Evolutionary conservation across 2,888 invertebrate genomes (phyloP).

Genomic region (Oscheius sp.): DNA sequence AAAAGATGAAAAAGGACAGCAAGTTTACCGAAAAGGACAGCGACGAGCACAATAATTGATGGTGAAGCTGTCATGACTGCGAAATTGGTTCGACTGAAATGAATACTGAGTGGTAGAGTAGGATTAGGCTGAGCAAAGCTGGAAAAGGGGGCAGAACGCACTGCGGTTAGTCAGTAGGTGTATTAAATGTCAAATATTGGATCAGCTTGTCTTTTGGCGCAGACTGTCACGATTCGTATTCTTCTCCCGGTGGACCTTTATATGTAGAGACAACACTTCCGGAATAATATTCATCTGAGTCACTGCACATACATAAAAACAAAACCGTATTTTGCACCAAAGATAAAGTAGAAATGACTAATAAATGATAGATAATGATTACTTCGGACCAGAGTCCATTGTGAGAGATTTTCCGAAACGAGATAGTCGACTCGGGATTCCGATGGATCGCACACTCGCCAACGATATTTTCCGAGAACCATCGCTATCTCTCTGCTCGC

Average conservation of each 20-base stretch:
- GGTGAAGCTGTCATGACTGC: background rate
- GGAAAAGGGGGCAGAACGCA: slow-evolving; percentile 1
- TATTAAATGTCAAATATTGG: slow-evolving; percentile 33
- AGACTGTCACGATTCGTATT: slow-evolving; percentile 24
- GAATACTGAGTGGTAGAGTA: background rate
- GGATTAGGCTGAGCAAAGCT: slow-evolving; percentile 7
- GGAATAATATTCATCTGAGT: slow-evolving; percentile 26
- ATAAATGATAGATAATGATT: background rate
- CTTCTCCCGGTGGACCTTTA: background rate
- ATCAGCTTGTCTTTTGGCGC: slow-evolving; percentile 27
- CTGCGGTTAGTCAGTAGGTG: slow-evolving; percentile 6
- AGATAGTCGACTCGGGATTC: slow-evolving; percentile 64
- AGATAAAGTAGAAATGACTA: slow-evolving; percentile 12
- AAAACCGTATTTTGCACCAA: slow-evolving; percentile 28
- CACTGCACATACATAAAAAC: slow-evolving; percentile 3
- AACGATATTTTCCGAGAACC: slow-evolving; percentile 69
- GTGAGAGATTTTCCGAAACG: slow-evolving; percentile 71
- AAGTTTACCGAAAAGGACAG: background rate
- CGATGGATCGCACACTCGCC: slow-evolving; percentile 69
- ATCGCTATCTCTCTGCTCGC: slow-evolving; percentile 19
- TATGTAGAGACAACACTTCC: background rate
- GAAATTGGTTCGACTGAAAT: background rate
- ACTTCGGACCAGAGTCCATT: slow-evolving; percentile 54
- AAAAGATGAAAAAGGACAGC: background rate
- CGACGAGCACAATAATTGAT: slow-evolving; percentile 1